These are phyloP conservation scores for Panurus biarmicus DNA, from an alignment of 2,113 vertebrate species.

Conservation along the genomic window DNA sequence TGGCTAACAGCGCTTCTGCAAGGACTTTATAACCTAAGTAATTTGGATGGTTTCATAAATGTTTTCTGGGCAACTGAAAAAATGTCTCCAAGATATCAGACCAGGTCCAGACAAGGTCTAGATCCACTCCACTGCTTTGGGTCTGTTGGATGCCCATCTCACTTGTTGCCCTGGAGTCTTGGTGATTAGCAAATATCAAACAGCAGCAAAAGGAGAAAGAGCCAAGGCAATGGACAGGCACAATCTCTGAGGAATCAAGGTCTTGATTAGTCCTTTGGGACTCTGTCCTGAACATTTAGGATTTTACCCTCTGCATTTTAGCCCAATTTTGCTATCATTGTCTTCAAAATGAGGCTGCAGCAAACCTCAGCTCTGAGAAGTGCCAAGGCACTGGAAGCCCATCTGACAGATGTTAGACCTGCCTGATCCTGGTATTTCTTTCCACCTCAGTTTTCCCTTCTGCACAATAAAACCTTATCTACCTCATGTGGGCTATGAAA, in stretches of 20 bases:
- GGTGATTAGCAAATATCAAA: background rate
- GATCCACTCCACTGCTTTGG: background rate
- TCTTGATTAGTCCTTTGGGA: fast-evolving
- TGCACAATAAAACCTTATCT: background rate
- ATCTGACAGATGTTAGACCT: background rate
- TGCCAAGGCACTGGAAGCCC: background rate
- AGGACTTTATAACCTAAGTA: background rate
- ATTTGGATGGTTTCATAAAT: background rate
- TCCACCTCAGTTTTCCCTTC: background rate
- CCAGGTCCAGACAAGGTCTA: background rate
- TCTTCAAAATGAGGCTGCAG: background rate
- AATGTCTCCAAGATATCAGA: background rate
- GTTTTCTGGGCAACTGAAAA: background rate
- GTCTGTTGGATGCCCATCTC: background rate
- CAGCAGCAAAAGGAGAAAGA: background rate
- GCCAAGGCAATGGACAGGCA: background rate
- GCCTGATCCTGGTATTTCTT: background rate
- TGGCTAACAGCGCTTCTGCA: background rate
- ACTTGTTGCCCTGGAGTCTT: background rate
- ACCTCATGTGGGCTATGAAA: background rate
- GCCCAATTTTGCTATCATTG: fast-evolving
- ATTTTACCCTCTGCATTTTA: background rate
- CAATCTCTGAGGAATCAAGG: background rate
- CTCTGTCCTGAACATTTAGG: background rate
- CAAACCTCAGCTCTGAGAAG: background rate